Base-by-base conservation (phyloP, 2,888 invertebrate species). In the Zele albiditarsus region DNA sequence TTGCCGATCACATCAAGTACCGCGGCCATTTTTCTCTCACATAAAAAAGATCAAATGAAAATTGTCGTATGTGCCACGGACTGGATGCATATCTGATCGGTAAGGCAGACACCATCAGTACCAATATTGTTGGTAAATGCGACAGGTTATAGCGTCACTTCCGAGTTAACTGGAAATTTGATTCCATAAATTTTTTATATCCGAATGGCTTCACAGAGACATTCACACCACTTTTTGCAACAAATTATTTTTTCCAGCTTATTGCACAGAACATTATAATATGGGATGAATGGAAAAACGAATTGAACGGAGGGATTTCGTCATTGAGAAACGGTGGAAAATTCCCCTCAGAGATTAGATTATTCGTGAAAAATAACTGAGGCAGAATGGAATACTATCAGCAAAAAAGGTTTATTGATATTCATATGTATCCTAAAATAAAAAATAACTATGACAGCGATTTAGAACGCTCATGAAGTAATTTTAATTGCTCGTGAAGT, bases 1-100 rank as follows among this genome's bases (percentile, higher is more conserved):
- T 90, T 90, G 79, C 90, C 90, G 76, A 91, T 90, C 83, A 91
- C 91, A 80, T 91, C 90, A 84, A 92, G 90, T 75, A 92, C 90
- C 75, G 92, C 92, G 81, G 92, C 92, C 93, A 93, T 93, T 89
- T 90, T 90, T 80, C 38, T 71, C 27, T 20, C 49, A 28, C 38
- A 63, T 33, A 57, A 58, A 73, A 76, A 33, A 71, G 27, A 49
- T 12, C 16, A 28, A 71, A 62, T 31, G 14, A 71, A 62, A 71
- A 46, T 31, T 42, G 38, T 57, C 2, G 38, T 38, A 12, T 2
- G 3, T 8, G 46, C 46, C 14, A 20, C 8, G n/a, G 8, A 53
- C 20, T 20, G 8, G 8, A 53, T 53, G 53, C 4, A 53, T 0
- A 8, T 2, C 12, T 38, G 20, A 20, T 53, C 20, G 53, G 20